Conservation (phyloP, 2,888 invertebrate genomes). For the Tryphoninae sp. region DNA sequence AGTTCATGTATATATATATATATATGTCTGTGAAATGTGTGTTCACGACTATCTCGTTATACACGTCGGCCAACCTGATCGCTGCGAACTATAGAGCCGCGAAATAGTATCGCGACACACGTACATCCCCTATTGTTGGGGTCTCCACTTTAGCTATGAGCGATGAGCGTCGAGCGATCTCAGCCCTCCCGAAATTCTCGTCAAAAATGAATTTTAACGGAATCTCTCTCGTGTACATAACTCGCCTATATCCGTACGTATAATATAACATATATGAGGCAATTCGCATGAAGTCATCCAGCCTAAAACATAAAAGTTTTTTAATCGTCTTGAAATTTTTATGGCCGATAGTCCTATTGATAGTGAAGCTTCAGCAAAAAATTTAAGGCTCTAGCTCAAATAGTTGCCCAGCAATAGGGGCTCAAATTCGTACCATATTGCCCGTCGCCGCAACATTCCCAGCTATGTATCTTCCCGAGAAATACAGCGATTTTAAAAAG, state of each 20-base stretch:
- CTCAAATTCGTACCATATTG: too few relatives aligned
- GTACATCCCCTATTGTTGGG: neutral
- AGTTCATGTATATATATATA: neutral
- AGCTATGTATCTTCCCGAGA: too few relatives aligned
- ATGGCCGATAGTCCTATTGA: too few relatives aligned
- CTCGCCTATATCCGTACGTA: neutral
- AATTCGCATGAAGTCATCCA: too few relatives aligned
- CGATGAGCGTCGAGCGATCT: conserved; percentile 20
- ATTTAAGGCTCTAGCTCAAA: too few relatives aligned
- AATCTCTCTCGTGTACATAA: conserved; percentile 17
- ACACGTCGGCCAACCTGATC: neutral
- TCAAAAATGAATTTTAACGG: conserved; percentile 44
- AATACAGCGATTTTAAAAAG: too few relatives aligned
- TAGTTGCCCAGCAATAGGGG: too few relatives aligned
- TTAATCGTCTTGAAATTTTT: too few relatives aligned
- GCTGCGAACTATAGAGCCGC: neutral
- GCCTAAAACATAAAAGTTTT: too few relatives aligned
- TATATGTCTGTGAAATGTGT: neutral
- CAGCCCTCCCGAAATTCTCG: conserved; percentile 38
- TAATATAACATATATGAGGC: neutral
- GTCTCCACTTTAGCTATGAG: conserved; percentile 37
- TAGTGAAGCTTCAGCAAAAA: too few relatives aligned
- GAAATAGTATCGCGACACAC: neutral
- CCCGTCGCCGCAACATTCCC: too few relatives aligned
- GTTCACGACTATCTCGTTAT: neutral